phyloP scores from a whole-genome alignment of 2,113 vertebrate genomes.

The Microtus oregoni region DNA sequence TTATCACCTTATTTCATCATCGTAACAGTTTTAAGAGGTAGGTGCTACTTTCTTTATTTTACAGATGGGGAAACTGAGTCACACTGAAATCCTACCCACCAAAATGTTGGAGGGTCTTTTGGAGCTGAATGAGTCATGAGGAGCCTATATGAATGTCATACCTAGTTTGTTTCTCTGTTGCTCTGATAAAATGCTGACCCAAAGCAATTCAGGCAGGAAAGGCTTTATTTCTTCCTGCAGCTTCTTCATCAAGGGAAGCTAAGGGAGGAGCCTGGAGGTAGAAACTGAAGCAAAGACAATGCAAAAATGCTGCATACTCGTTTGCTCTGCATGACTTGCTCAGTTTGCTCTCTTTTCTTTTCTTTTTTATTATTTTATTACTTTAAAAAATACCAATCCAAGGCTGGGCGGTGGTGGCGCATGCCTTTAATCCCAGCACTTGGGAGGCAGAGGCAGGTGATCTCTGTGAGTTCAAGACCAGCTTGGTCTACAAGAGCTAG shows the following conservation, averaged over 20 bases:
- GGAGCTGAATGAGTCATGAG: neutral
- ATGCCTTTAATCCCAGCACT: too few relatives aligned
- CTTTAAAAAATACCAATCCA: too few relatives aligned
- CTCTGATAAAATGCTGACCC: neutral
- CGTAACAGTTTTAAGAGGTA: conserved; percentile 7
- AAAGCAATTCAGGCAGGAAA: neutral
- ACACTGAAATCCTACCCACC: neutral
- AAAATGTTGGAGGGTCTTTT: neutral
- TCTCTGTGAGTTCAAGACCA: too few relatives aligned
- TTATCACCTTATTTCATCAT: conserved; percentile 1
- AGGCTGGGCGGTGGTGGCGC: too few relatives aligned
- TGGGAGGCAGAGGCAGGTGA: too few relatives aligned
- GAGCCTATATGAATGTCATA: neutral
- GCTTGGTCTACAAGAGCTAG: too few relatives aligned
- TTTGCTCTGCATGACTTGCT: neutral
- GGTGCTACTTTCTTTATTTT: conserved; percentile 17
- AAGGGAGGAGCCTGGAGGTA: neutral
- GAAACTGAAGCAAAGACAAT: neutral
- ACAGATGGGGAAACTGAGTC: conserved; percentile 13
- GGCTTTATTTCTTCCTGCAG: neutral
- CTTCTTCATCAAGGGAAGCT: neutral
- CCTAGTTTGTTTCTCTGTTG: neutral
- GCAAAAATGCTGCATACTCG: neutral
- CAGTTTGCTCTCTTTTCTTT: too few relatives aligned
- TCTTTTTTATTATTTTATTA: too few relatives aligned